Evolutionary conservation across 2,113 vertebrate species (phyloP).

Genomic region (Ctenodactylus gundi): DNA sequence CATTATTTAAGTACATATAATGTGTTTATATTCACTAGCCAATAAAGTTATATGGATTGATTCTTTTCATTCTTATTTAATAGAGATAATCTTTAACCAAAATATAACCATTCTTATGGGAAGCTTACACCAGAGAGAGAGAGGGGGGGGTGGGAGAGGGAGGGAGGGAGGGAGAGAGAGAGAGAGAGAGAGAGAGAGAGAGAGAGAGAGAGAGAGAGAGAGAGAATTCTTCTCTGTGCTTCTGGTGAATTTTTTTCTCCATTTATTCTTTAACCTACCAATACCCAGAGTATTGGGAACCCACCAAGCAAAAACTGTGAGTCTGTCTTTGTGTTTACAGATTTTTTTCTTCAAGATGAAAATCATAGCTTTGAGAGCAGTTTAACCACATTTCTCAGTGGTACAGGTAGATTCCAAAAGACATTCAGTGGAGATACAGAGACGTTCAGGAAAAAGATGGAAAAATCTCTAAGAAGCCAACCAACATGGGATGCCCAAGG

Average conservation of each 20-base stretch:
- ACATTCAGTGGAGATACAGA: constrained; percentile 10
- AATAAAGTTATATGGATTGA: constrained; percentile 20
- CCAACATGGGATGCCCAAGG: not conserved
- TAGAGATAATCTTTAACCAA: not conserved
- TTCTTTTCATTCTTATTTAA: not conserved
- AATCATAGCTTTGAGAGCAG: not conserved
- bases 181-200: too few species aligned
- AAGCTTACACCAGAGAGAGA: too few species aligned
- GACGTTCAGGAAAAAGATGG: not conserved
- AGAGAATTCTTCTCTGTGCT: too few species aligned
- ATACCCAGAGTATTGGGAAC: not conserved
- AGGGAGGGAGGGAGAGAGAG: too few species aligned
- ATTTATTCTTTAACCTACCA: not conserved
- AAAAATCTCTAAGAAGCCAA: not conserved
- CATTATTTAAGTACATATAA: not conserved
- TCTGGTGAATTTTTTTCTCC: not conserved
- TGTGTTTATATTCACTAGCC: not conserved
- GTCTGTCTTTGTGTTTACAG: not conserved
- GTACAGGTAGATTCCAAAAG: constrained; percentile 31
- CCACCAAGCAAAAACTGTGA: not conserved
- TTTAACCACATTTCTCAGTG: not conserved
- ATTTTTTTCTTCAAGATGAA: constrained; percentile 8
- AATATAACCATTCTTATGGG: not conserved
- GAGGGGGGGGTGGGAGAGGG: too few species aligned
- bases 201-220: too few species aligned